Evolutionary conservation across 2,888 invertebrate genomes (phyloP), one percentile per base, ranked within the genome.

Genomic region (Amitus sp.): DNA sequence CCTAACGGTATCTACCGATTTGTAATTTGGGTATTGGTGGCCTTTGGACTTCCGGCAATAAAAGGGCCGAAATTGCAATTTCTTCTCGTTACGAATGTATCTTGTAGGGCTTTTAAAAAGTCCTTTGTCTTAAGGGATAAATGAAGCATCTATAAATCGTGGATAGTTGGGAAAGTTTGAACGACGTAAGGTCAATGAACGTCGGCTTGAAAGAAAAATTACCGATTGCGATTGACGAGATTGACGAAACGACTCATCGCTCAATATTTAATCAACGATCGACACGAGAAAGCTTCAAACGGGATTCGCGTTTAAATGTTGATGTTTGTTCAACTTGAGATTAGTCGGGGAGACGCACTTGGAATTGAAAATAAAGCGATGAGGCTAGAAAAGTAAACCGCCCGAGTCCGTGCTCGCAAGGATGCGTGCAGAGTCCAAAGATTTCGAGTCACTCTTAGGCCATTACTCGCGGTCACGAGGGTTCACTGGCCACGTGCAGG

Each of bases 21-120:
- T 70, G 73, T 74, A 77, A 77, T 78, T 77, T 77, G 70, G 76
- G 71, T 71, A 75, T 71, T 64, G 66, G 65, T 67, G n/a, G n/a
- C n/a, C 68, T 58, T 61, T 67, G 68, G 61, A 72, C 66, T 72
- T 73, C 71, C 73, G 72, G 71, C 65, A 63, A 53, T 59, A 49
- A 27, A 39, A 55, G 46, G 12, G 27, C 43, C 47, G 37, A 58
- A 61, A 52, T 37, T 52, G 33, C 47, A 56, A 33, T 33, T 33
- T 33, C 33, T n/a, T 23, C 7, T 23, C 23, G 23, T n/a, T n/a
- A n/a, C n/a, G n/a, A n/a, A n/a, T n/a, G n/a, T n/a, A n/a, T n/a
- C n/a, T n/a, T n/a, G n/a, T n/a, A n/a, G n/a, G n/a, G n/a, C n/a
- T n/a, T n/a, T n/a, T n/a, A n/a, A n/a, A n/a, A n/a, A n/a, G n/a